Evolutionary conservation across 2,113 vertebrate species (phyloP).

Genomic region (Camarhynchus parvulus): DNA sequence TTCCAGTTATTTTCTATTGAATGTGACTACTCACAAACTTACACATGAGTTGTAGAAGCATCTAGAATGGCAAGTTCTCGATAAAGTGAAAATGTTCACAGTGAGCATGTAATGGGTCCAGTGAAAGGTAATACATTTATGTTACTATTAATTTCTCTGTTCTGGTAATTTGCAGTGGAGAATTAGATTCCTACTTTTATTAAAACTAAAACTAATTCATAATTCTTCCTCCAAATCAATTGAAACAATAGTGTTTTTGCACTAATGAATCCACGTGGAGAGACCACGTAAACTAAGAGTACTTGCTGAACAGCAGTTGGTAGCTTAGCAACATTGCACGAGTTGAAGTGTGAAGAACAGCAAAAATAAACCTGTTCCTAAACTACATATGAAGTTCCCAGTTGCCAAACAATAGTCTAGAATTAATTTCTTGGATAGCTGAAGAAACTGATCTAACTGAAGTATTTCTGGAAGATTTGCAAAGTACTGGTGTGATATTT

Average conservation of each 20-base stretch:
- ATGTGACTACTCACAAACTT: neutral
- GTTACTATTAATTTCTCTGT: neutral
- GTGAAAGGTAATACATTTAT: neutral
- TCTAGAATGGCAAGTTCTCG: neutral
- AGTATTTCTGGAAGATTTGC: neutral
- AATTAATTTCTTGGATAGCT: neutral
- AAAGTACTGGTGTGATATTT: neutral
- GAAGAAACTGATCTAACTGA: neutral
- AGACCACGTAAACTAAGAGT: accelerated
- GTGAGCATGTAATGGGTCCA: neutral
- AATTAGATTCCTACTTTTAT: neutral
- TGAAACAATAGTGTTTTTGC: neutral
- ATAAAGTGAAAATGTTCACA: neutral
- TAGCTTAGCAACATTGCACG: neutral
- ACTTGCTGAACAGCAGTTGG: neutral
- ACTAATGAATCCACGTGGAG: neutral
- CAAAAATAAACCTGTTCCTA: neutral
- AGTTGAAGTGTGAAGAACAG: neutral
- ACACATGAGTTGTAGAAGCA: neutral
- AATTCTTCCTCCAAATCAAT: neutral
- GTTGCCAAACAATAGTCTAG: neutral
- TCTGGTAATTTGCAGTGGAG: neutral
- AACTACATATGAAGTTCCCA: neutral
- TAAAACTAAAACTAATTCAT: neutral
- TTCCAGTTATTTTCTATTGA: neutral